Evolutionary conservation across 2,888 invertebrate genomes (phyloP).

Genomic region (Mantis religiosa): DNA sequence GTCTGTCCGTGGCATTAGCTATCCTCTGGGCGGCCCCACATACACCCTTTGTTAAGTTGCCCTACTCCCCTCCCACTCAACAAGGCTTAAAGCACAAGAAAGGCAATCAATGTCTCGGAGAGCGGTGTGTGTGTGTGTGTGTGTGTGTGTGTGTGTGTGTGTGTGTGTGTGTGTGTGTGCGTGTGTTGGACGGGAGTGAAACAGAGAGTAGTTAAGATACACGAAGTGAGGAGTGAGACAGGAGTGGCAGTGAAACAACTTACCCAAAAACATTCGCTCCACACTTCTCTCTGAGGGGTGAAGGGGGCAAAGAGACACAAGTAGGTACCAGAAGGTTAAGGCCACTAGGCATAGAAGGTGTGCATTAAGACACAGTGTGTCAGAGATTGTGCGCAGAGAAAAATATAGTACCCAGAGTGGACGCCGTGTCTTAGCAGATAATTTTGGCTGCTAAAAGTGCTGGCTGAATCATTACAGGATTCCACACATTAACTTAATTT

Average conservation of each 20-base stretch:
- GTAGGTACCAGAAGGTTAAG: not conserved
- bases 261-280: not conserved
- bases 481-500: no score
- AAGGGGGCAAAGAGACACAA: not conserved
- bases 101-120: conserved; percentile 2
- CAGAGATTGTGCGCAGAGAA: not conserved
- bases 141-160: not conserved
- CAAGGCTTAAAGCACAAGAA: conserved; percentile 9
- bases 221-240: not conserved
- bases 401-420: not conserved
- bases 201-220: not conserved
- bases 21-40: not conserved
- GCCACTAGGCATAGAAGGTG: not conserved
- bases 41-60: not conserved
- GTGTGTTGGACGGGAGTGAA: not conserved
- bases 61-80: not conserved
- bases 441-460: no score
- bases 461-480: no score
- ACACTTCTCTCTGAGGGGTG: not conserved
- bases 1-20: not conserved
- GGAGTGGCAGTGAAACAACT: not conserved
- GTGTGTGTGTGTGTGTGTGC: not conserved
- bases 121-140: not conserved
- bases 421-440: not conserved
- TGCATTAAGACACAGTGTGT: conserved; percentile 11